phyloP scores from a whole-genome alignment of 2,797 vertebrate genomes.

The Pelochelys cantorii region DNA sequence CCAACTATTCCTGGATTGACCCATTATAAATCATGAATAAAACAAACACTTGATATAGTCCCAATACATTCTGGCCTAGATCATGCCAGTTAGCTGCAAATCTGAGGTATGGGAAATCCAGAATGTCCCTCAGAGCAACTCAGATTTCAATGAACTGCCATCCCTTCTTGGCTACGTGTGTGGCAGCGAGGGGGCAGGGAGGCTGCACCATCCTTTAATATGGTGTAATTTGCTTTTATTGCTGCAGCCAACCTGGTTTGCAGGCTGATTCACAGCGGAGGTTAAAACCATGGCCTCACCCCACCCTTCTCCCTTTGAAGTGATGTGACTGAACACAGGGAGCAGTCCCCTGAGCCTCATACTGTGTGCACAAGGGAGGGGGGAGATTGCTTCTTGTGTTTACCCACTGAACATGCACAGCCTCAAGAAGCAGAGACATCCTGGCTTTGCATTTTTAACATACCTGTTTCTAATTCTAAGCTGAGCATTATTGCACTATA shows the following conservation, averaged over 20 bases:
- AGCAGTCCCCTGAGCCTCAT: background rate
- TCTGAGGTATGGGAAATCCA: fast-evolving
- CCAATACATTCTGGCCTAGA: background rate
- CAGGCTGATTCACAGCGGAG: background rate
- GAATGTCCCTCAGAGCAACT: background rate
- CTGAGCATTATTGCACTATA: background rate
- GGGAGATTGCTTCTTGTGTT: background rate
- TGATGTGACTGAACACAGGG: background rate
- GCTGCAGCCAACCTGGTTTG: background rate
- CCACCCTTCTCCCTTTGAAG: background rate
- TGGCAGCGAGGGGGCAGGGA: background rate
- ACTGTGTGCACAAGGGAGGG: background rate
- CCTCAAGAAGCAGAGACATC: background rate
- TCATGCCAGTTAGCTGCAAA: background rate
- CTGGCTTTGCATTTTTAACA: background rate
- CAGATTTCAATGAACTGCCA: background rate
- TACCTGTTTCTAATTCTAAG: background rate
- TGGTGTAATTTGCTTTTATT: background rate
- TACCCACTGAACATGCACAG: background rate
- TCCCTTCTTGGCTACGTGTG: background rate
- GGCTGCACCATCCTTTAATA: background rate
- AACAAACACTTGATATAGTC: background rate
- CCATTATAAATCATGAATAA: background rate
- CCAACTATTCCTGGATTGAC: background rate
- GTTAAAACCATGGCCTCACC: background rate